Base-by-base conservation (phyloP, 2,797 vertebrate species). In the Etheostoma nigrum region DNA sequence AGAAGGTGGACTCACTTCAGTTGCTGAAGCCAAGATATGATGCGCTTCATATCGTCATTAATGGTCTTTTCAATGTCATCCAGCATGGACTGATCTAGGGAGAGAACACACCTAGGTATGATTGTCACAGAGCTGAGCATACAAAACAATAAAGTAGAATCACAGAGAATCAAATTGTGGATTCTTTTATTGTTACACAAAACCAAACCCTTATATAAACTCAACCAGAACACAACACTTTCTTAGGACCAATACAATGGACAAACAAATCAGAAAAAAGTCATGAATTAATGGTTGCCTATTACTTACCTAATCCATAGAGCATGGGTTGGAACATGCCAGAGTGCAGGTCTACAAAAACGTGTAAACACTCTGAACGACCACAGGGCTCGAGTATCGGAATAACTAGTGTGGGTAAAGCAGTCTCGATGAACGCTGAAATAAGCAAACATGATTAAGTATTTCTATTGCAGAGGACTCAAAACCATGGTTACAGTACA, bases 271-370 rank as follows among this genome's bases (percentile, higher is more conserved):
- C 4, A 7, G 11, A 54, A 45, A 57, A 6, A 2, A 23, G 10
- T 21, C 25, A 5, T 4, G 2, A 16, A 3, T 57, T 36, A n/a
- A 7, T 7, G 19, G 62, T 66, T 63, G 14, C 11, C 36, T 54
- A 25, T 48, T 48, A 89, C 96, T 95, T 95, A 99, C 98, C 98
- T 90, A 99, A 94, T 91, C 98, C 98, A 88, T 99, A 99, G 19
- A 99, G 93, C 98, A 99, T 99, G 33, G 98, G 95, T 15, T 99
- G 98, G 91, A 99, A 99, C 96, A 98, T 98, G 89, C 98, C 98
- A 44, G 98, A 99, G 94, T 99, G 98, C 90, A 99, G 95, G 91
- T 99, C 98, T 19, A 99, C 98, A 92, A 99, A 99, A 86, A 99
- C 96, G 88, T 99, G 98, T 47, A 99, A 96, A 90, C 98, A 99